Evolutionary conservation across 2,113 vertebrate species (phyloP), one percentile per base, ranked within the genome.

Genomic region (Bombycilla garrulus): DNA sequence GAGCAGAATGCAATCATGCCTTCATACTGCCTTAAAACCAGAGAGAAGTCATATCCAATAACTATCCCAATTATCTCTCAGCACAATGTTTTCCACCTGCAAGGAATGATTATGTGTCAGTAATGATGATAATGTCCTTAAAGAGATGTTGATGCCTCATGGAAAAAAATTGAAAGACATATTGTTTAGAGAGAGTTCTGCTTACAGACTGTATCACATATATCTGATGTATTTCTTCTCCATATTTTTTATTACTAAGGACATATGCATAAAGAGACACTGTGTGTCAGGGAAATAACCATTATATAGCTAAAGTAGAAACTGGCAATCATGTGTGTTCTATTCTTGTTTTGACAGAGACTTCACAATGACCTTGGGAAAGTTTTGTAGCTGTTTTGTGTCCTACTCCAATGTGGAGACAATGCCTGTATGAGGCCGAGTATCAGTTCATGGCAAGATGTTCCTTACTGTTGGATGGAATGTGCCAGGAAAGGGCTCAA

Each of bases 21-120:
- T 96, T 93, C 94, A 97, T 97, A 95, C 69, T 84, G 96, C 72
- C 95, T 95, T 93, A 97, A 97, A 97, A 92, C 86, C 77, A 86
- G 86, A 80, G 94, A 97, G 95, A 90, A 97, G 95, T 97, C 97
- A 96, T 97, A 96, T 95, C 90, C 96, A 97, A 96, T 97, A 97
- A 97, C 94, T 97, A 93, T 97, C 95, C 93, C 92, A 97, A 97
- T 97, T 97, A 97, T 96, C 94, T 96, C 86, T 83, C 93, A 92
- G 93, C 92, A 95, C 96, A 97, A 77, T 97, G 95, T 97, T 97
- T 97, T 97, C 93, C 90, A 97, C 96, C 97, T 97, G 96, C 93
- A 94, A 96, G 90, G 96, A 97, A 95, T 85, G 95, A 95, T 97
- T 97, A 90, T 92, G 58, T 93, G 95, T 97, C 95, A 96, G 96